Percentiles rank a stretch among this genome's conserved stretches.
Conservation (phyloP, 2,888 invertebrate genomes). For the Geophilus truncorum region DNA sequence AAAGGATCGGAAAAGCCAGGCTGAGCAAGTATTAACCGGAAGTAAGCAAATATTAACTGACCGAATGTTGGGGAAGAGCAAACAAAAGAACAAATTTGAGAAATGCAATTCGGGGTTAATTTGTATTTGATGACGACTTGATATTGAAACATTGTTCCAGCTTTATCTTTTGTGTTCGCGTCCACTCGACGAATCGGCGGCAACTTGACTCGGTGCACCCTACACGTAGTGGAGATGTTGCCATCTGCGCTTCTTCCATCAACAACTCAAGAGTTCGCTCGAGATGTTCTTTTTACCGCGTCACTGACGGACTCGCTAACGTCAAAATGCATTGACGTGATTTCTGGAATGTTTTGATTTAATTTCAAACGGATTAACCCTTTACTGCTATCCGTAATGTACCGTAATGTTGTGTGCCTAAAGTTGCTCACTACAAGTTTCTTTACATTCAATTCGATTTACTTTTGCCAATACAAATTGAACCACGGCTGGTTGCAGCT, state of each 20-base stretch:
- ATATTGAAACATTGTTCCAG: neutral
- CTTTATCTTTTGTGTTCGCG: neutral
- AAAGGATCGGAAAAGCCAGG: neutral
- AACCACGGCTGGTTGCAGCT: neutral
- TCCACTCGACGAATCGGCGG: neutral
- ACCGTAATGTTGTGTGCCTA: too few species aligned
- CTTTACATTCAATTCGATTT: slow-evolving; percentile 7
- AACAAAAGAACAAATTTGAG: neutral
- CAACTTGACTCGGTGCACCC: neutral
- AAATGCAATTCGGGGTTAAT: neutral
- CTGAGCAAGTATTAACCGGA: neutral
- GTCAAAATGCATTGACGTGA: neutral
- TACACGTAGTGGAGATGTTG: neutral
- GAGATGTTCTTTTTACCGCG: neutral
- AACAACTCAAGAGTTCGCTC: neutral
- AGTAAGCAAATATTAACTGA: slow-evolving; percentile 27
- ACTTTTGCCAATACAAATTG: neutral
- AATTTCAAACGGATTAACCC: too few species aligned
- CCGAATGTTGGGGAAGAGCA: neutral
- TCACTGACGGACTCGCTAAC: neutral
- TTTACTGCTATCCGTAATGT: too few species aligned
- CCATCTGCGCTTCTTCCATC: slow-evolving; percentile 8
- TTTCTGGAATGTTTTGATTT: too few species aligned
- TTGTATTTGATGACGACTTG: neutral
- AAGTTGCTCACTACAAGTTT: neutral